A percentile compares a stretch with the other conserved stretches of the same genome.
Evolutionary conservation across 1,140 invertebrate species (phyloP).

Genomic region (Leptopilina boulardi): DNA sequence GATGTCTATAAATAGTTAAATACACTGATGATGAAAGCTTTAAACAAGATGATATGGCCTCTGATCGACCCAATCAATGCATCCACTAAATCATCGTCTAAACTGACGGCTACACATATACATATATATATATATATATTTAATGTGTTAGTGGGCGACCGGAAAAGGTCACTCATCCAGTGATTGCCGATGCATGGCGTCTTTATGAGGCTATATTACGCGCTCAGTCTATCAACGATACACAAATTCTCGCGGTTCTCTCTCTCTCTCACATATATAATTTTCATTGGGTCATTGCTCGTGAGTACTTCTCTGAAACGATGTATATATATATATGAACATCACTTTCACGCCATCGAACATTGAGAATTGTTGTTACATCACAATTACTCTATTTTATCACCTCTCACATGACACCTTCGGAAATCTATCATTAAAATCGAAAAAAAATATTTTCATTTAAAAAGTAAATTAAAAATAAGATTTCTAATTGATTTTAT

Average conservation of each 20-base stretch:
- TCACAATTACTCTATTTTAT: constrained; percentile 20
- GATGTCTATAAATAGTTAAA: constrained; percentile 71
- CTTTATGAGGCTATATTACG: constrained; percentile 68
- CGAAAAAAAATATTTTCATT: neutral
- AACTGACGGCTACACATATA: constrained; percentile 71
- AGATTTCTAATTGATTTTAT: too few relatives aligned
- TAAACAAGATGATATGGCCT: constrained; percentile 75
- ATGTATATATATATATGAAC: neutral
- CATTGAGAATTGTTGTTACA: constrained; percentile 6
- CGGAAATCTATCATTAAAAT: neutral
- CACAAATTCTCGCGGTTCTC: constrained; percentile 38
- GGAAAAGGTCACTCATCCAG: constrained; percentile 74
- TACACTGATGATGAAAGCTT: constrained; percentile 70
- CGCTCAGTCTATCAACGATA: constrained; percentile 57
- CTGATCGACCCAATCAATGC: constrained; percentile 76
- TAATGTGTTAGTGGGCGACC: constrained; percentile 72
- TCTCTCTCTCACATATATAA: neutral
- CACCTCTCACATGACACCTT: neutral
- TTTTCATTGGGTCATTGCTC: constrained; percentile 33
- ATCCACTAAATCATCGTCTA: constrained; percentile 76
- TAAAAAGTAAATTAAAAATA: neutral
- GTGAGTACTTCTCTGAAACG: constrained; percentile 27
- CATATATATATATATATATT: constrained; percentile 43
- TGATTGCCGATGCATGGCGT: constrained; percentile 73
- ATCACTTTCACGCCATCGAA: neutral